Conservation (phyloP, 2,888 invertebrate genomes). For the Selenia dentaria region DNA sequence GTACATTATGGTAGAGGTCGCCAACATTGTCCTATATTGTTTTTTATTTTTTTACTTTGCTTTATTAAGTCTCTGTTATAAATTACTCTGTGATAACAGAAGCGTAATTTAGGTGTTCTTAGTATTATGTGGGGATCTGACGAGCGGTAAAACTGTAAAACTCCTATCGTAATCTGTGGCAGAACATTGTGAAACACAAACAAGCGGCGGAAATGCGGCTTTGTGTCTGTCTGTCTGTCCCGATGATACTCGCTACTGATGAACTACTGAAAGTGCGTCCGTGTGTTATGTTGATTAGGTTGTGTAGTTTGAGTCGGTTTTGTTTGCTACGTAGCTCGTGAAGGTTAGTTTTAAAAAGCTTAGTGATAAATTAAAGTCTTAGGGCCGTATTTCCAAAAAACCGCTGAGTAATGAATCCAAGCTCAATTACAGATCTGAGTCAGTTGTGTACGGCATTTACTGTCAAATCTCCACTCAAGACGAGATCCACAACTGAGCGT, state of each 20-base stretch:
- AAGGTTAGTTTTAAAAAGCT: no score
- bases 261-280: background rate
- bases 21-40: no score
- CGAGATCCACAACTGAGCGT: no score
- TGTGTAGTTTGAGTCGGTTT: background rate
- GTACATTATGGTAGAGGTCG: no score
- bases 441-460: no score
- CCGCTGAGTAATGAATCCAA: no score
- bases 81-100: conserved; percentile 45
- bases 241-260: conserved; percentile 13
- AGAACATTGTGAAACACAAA: conserved; percentile 51
- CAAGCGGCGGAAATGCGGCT: conserved; percentile 43
- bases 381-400: no score
- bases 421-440: no score
- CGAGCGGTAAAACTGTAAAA: conserved; percentile 40
- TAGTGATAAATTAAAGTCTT: no score
- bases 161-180: background rate
- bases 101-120: conserved; percentile 65
- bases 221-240: conserved; percentile 36
- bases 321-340: no score
- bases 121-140: conserved; percentile 49
- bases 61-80: conserved; percentile 39
- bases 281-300: background rate
- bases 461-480: no score
- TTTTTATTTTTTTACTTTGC: no score